phyloP scores from a whole-genome alignment of 2,888 invertebrate genomes.

The Pyrrhosoma nymphula region DNA sequence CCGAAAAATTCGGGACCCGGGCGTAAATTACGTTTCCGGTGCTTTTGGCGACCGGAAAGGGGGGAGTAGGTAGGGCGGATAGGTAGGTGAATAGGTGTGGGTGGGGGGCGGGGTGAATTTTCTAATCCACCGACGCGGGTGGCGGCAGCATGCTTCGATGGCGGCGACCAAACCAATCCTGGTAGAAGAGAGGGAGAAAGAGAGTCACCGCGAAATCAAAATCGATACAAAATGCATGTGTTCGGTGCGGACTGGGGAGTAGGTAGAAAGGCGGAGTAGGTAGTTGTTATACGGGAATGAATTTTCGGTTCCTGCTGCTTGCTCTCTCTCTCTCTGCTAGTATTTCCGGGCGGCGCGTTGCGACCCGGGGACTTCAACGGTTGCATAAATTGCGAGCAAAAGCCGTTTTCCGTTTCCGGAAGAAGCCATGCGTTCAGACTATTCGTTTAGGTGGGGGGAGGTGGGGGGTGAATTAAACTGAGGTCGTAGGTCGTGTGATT shows the following conservation, averaged over 20 bases:
- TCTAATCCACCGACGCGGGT: not conserved
- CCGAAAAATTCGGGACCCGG: not conserved
- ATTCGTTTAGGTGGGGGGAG: not conserved
- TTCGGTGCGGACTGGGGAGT: not conserved
- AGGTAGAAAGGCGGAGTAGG: not conserved
- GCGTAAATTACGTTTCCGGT: constrained; percentile 16
- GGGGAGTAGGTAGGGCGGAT: too few species aligned
- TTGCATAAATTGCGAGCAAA: not conserved
- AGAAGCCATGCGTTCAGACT: not conserved
- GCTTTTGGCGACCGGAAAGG: not conserved
- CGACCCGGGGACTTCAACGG: constrained; percentile 5
- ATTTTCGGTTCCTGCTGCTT: not conserved
- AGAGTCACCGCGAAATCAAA: constrained; percentile 23
- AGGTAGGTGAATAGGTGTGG: too few species aligned
- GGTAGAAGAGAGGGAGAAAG: not conserved
- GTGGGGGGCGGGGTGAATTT: not conserved
- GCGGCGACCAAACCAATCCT: not conserved
- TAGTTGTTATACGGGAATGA: not conserved
- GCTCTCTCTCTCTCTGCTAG: not conserved
- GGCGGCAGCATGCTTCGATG: not conserved
- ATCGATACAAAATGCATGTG: constrained; percentile 39
- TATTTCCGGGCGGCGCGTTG: not conserved
- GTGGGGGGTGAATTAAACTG: not conserved
- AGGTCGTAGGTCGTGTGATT: not conserved
- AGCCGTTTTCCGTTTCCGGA: not conserved